These are phyloP conservation scores for Tenthredo distinguenda DNA, from an alignment of 2,888 invertebrate genomes.

Conservation along the genomic window DNA sequence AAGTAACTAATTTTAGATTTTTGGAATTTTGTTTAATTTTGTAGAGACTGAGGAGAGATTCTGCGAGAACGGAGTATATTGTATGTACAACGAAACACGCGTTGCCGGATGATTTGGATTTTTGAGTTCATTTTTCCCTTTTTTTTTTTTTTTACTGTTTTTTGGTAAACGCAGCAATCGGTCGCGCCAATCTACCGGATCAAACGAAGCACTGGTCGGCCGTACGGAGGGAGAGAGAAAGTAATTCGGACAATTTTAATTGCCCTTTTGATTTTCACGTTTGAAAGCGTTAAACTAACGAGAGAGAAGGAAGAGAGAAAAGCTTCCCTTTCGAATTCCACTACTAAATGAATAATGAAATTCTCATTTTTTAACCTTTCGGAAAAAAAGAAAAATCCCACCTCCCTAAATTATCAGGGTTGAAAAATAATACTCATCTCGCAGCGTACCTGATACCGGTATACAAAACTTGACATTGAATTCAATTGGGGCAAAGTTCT, in stretches of 20 bases:
- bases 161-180: slow-evolving; percentile 6
- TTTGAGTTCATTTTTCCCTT: background rate
- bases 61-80: too few relatives aligned
- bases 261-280: slow-evolving; percentile 35
- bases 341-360: background rate
- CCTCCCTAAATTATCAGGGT: background rate
- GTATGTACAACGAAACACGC: too few relatives aligned
- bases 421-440: background rate
- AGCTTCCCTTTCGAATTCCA: background rate
- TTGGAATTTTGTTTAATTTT: background rate
- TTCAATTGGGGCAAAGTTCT: background rate
- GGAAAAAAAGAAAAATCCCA: background rate
- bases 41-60: background rate
- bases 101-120: background rate
- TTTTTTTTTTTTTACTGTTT: background rate
- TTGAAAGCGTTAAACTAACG: slow-evolving; percentile 21
- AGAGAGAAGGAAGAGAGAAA: background rate
- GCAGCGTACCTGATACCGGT: background rate
- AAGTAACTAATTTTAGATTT: too few relatives aligned
- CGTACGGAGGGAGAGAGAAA: background rate
- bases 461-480: background rate
- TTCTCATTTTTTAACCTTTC: background rate
- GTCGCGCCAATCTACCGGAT: slow-evolving; percentile 11
- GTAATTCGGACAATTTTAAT: slow-evolving; percentile 35
- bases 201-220: slow-evolving; percentile 3